Percentiles rank a stretch among this genome's conserved stretches.
These are phyloP conservation scores for Rhinophrynus dorsalis DNA, from an alignment of 2,797 vertebrate species.

Conservation along the genomic window DNA sequence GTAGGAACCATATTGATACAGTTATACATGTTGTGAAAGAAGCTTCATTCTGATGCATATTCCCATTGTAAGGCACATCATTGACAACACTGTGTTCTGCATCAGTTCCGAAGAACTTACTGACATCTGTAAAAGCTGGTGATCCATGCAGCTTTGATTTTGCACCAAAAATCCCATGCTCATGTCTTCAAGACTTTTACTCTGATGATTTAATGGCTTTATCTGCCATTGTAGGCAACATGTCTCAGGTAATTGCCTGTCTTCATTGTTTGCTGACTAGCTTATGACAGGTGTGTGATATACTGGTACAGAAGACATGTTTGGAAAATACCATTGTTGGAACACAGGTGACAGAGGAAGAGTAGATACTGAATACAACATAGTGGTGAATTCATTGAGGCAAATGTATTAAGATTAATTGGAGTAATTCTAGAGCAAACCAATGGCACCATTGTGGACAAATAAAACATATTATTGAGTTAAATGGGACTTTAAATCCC, in stretches of 20 bases:
- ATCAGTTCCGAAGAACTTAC: constrained; percentile 2
- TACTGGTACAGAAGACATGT: constrained; percentile 7
- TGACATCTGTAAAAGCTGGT: constrained; percentile 9
- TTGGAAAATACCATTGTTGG: neutral
- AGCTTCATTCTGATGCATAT: neutral
- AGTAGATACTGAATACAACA: constrained; percentile 27
- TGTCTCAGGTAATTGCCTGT: constrained; percentile 19
- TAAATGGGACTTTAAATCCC: too few relatives aligned
- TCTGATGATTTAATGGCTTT: neutral
- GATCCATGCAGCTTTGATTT: neutral
- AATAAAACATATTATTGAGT: too few relatives aligned
- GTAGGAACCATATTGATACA: neutral
- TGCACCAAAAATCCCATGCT: neutral
- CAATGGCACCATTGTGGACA: too few relatives aligned
- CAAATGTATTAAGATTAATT: too few relatives aligned
- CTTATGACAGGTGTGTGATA: constrained; percentile 19
- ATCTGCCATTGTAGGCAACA: neutral
- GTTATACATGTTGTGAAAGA: neutral
- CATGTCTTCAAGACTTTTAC: neutral
- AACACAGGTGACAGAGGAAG: neutral
- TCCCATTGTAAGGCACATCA: neutral
- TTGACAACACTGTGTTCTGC: neutral
- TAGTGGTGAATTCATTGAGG: neutral
- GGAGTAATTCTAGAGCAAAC: too few relatives aligned
- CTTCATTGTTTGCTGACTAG: constrained; percentile 11